phyloP scores from a whole-genome alignment of 2,888 invertebrate species.

The Melanostoma mellinum region DNA sequence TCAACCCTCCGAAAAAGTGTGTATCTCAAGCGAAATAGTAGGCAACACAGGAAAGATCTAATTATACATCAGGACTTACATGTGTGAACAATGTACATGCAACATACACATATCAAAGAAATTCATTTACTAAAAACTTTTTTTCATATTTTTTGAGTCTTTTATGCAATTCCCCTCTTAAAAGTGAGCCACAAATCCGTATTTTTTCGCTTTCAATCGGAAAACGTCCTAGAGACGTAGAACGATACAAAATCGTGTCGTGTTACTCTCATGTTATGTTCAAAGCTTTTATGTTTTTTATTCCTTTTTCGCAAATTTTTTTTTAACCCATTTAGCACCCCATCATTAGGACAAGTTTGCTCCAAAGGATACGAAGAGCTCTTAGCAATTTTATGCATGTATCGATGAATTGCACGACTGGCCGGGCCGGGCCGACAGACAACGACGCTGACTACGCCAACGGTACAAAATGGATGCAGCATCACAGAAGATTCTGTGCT shows the following conservation, averaged over 20 bases:
- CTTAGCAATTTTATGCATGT: conserved; percentile 59
- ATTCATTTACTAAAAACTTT: too few relatives aligned
- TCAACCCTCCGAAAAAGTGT: too few relatives aligned
- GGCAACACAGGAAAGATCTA: too few relatives aligned
- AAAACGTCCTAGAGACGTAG: background rate
- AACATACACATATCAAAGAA: too few relatives aligned
- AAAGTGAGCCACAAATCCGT: background rate
- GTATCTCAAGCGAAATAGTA: too few relatives aligned
- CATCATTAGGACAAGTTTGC: conserved; percentile 68
- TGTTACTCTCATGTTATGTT: conserved; percentile 25
- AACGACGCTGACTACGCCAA: background rate
- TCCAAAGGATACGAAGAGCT: conserved; percentile 61
- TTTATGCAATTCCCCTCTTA: background rate
- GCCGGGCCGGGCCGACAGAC: conserved; percentile 10
- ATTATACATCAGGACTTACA: too few relatives aligned
- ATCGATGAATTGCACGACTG: conserved; percentile 59
- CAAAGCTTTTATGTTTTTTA: conserved; percentile 23
- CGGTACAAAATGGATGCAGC: conserved; percentile 23
- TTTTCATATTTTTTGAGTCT: too few relatives aligned
- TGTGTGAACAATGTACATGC: too few relatives aligned
- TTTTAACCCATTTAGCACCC: conserved; percentile 27
- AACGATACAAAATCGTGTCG: conserved; percentile 23
- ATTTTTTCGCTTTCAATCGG: background rate
- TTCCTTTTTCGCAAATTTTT: conserved; percentile 23
- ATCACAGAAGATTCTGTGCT: conserved; percentile 48